Base-by-base conservation (phyloP, 1,140 invertebrate genomes). In the Cotesia chilonis region DNA sequence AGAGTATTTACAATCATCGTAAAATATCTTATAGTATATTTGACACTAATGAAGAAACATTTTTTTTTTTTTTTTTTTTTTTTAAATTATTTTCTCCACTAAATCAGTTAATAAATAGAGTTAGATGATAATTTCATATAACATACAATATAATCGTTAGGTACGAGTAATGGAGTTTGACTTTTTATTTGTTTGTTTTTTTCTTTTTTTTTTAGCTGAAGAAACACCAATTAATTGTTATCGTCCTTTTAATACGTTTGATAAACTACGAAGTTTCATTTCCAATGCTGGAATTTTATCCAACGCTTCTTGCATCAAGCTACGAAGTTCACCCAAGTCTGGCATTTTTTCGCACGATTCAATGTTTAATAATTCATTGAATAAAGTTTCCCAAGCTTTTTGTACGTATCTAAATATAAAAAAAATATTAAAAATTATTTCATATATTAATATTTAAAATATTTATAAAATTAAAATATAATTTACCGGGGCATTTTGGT, bases 331-430 rank as follows among this genome's bases (percentile, higher is more conserved):
- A 74, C 90, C 85, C 64, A 93, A 81, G 80, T 92, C 90, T 0
- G 92, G 91, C 81, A 92, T 86, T 74, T 88, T 90, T 28, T 89
- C 89, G 74, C 91, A 92, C 59, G 92, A 91, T 68, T 90, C 89
- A n/a, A 93, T 86, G 81, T 93, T 93, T 55, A 93, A 82, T 63
- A 93, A 79, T 37, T 90, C 88, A 1, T 89, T 89, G 75, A 92
- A 92, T 77, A 91, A 89, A 70, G 87, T 88, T 74, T 92, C 90
- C 92, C 92, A 92, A 63, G 90, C 81, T 64, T 83, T 89, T 76
- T 91, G 91, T 74, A 91, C 88, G 76, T 92, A 92, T 80, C 91
- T 92, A 17, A 77, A 75, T 41, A 75, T 57, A 12, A 41, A 73
- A 28, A 54, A 54, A 12, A 70, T 71, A 75, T 59, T 38, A 70